Evolutionary conservation across 1,140 invertebrate genomes (phyloP), one percentile per base, ranked within the genome.

Genomic region (Rhagoletis pomonella): DNA sequence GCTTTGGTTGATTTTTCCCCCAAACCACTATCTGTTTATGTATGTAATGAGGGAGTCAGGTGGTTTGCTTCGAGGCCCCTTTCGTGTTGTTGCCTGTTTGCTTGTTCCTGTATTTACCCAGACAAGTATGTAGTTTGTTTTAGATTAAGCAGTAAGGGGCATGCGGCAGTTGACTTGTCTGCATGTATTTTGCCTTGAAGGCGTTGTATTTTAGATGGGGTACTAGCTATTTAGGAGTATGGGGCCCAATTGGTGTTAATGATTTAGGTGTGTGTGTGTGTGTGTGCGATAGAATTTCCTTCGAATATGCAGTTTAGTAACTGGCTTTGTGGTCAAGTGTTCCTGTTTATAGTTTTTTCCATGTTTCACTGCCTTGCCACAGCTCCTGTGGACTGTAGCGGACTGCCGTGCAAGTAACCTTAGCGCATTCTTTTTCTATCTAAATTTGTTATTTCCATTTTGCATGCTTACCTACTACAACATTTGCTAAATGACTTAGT

Each of bases 401-500:
- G 17, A 55, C 17, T 55, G 17, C 19, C 44, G 44, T 81, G 67
- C 73, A 19, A 6, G 73, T 58, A 12, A 14, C 39, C 50, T 29
- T 73, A 50, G 6, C 44, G 17, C 47, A 10, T 62, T 50, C 50
- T n/a, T 29, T n/a, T n/a, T n/a, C n/a, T n/a, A n/a, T n/a, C n/a
- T n/a, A n/a, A n/a, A n/a, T n/a, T n/a, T n/a, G n/a, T n/a, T 55
- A 6, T 3, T 81, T 81, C 47, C 5, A 14, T 42, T 44, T n/a
- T 9, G 5, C 47, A 55, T 55, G 47, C 73, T 55, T 50, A 81
- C 44, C 6, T 81, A n/a, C n/a, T n/a, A n/a, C 73, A 81, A 17
- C n/a, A n/a, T 29, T 81, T 81, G 50, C 17, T 14, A 55, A 81
- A 81, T 55, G 73, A 81, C 47, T 81, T 47, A 81, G 73, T 55